Evolutionary conservation across 2,888 invertebrate species (phyloP).

Genomic region (Eueremaeus valkanovi): DNA sequence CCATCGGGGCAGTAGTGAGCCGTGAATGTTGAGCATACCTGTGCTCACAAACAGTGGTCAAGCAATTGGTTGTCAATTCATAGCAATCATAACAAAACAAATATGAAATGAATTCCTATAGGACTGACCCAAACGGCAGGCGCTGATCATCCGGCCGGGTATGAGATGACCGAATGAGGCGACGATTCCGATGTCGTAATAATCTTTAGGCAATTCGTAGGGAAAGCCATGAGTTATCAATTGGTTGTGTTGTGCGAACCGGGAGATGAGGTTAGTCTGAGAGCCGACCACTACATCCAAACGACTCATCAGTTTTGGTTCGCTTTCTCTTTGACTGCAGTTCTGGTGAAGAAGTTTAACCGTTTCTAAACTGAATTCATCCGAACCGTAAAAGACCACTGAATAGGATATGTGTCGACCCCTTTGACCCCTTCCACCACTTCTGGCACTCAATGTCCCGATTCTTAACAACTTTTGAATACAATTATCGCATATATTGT

Average conservation of each 20-base stretch:
- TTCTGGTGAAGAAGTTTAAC: conserved; percentile 15
- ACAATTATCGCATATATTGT: too few relatives aligned
- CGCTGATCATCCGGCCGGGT: conserved; percentile 66
- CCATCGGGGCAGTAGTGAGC: conserved; percentile 84
- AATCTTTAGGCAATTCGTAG: conserved; percentile 53
- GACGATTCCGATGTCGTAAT: conserved; percentile 80
- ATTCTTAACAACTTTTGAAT: not conserved
- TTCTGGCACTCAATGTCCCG: not conserved
- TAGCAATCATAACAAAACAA: not conserved
- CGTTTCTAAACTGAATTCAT: conserved; percentile 37
- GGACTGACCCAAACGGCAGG: conserved; percentile 59
- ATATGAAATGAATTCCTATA: conserved; percentile 5
- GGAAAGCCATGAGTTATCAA: conserved; percentile 65
- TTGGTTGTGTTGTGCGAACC: conserved; percentile 63
- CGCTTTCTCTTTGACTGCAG: not conserved
- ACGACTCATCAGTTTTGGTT: not conserved
- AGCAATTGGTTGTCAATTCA: conserved; percentile 4
- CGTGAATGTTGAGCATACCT: conserved; percentile 91
- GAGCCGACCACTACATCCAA: conserved; percentile 33
- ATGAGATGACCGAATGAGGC: conserved; percentile 92
- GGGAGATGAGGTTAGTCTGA: conserved; percentile 57
- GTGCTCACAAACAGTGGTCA: conserved; percentile 46
- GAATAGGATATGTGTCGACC: too few relatives aligned
- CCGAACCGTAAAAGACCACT: conserved; percentile 38
- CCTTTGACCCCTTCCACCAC: too few relatives aligned